Conservation (phyloP, 1,140 invertebrate species). For the Pogonomyrmex barbatus region DNA sequence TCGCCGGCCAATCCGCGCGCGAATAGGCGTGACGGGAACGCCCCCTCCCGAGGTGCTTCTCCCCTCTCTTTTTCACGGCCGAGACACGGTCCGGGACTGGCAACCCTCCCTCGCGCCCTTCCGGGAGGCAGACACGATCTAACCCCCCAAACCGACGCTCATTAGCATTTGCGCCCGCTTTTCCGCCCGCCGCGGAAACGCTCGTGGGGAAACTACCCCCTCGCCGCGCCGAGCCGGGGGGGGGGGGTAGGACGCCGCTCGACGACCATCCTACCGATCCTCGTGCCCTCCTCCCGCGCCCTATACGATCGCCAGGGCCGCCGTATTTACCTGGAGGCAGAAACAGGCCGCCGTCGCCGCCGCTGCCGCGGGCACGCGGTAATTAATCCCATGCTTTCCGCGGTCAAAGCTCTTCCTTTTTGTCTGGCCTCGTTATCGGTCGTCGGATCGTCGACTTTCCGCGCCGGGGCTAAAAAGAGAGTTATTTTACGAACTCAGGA, state of each 20-base stretch:
- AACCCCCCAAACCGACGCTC: conserved; percentile 71
- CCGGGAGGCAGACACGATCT: not conserved
- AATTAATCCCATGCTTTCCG: conserved; percentile 59
- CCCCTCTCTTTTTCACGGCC: not conserved
- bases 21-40: conserved; percentile 70
- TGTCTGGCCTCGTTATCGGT: conserved; percentile 53
- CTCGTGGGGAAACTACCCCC: conserved; percentile 66
- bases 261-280: conserved; percentile 18
- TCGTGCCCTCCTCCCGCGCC: not conserved
- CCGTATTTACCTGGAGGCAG: conserved; percentile 55
- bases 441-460: conserved; percentile 34
- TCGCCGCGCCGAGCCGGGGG: conserved; percentile 16
- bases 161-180: conserved; percentile 81
- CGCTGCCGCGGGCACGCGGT: conserved; percentile 43
- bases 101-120: conserved; percentile 15
- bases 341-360: conserved; percentile 37
- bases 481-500: conserved; percentile 5
- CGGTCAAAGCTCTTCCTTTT: conserved; percentile 48
- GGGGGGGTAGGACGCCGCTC: conserved; percentile 11
- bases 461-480: conserved; percentile 11
- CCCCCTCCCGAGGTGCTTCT: conserved; percentile 9
- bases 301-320: conserved; percentile 42
- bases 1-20: conserved; percentile 75
- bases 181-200: conserved; percentile 60
- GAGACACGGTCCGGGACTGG: not conserved